Evolutionary conservation across 2,888 invertebrate genomes (phyloP), one percentile per base, ranked within the genome.

Genomic region (Thyatira batis): DNA sequence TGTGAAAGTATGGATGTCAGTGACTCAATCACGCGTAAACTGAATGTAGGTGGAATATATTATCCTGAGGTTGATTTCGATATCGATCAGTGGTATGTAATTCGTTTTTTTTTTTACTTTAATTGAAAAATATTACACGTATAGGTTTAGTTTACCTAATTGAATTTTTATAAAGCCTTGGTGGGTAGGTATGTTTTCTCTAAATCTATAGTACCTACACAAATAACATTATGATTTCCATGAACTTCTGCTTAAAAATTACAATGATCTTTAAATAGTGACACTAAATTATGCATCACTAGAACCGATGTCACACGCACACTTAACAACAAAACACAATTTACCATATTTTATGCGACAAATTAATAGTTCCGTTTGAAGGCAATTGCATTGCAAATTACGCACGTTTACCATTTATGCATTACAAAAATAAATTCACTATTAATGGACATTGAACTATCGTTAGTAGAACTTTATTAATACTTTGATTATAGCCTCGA

Each of bases 341-440:
- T 23, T 44, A 50, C 51, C 50, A 48, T 43, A 55, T 45, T 54
- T 54, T 52, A 53, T 48, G 45, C 48, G 51, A 56, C 56, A 53
- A 62, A 62, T 60, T 62, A 54, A 56, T 55, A 57, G 61, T 62
- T 57, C 57, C 53, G 57, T 53, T 55, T 52, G 28, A 45, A 50
- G 49, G 20, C 45, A 21, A 20, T 51, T 45, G 30, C 23, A 8
- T 30, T 21, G 30, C 51, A 45, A 33, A 45, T 51, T 45, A 11
- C 27, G 21, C 39, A 17, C 39, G 39, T 39, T 17, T 39, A 39
- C 39, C 39, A 13, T 39, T 39, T 39, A 39, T 11, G 39, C 5
- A 39, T 17, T 39, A 17, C 39, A 17, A 39, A 39, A 39, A 39
- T 39, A 17, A 39, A 39, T 39, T 39, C 39, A 39, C 39, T 39